These are phyloP conservation scores for Callyntrura sp. DNA, from an alignment of 2,888 invertebrate species.

Conservation along the genomic window DNA sequence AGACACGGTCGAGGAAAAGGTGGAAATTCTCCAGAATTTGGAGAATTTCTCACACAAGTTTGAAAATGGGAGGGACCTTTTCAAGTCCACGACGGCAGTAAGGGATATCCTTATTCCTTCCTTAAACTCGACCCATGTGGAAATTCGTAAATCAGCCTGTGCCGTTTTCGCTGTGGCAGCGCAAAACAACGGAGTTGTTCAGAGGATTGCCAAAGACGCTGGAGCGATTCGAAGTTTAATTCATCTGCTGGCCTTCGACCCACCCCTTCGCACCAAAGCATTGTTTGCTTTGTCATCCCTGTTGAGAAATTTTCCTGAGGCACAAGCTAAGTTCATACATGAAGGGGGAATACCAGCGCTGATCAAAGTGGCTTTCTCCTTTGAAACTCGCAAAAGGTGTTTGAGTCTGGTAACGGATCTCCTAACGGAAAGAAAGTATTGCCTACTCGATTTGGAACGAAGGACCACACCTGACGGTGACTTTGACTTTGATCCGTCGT, in stretches of 20 bases:
- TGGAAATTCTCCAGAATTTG: slow-evolving; percentile 81
- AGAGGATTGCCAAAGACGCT: slow-evolving; percentile 75
- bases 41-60: slow-evolving; percentile 83
- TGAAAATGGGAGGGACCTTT: slow-evolving; percentile 82
- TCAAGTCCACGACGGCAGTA: slow-evolving; percentile 79
- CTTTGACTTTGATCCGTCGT: not conserved
- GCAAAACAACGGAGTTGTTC: slow-evolving; percentile 82
- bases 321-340: slow-evolving; percentile 80
- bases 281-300: slow-evolving; percentile 81
- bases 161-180: slow-evolving; percentile 82
- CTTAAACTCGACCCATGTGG: slow-evolving; percentile 79
- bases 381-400: slow-evolving; percentile 80
- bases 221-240: slow-evolving; percentile 81
- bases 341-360: slow-evolving; percentile 81
- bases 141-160: slow-evolving; percentile 80
- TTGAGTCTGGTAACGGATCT: slow-evolving; percentile 81
- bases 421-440: slow-evolving; percentile 78
- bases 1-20: slow-evolving; percentile 78
- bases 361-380: slow-evolving; percentile 80
- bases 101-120: slow-evolving; percentile 81
- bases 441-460: slow-evolving; percentile 69
- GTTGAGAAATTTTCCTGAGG: slow-evolving; percentile 81
- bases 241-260: slow-evolving; percentile 79
- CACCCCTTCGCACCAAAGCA: slow-evolving; percentile 79
- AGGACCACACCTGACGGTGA: slow-evolving; percentile 25